Evolutionary conservation across 2,113 vertebrate genomes (phyloP).

Genomic region (Sceloporus tristichus): DNA sequence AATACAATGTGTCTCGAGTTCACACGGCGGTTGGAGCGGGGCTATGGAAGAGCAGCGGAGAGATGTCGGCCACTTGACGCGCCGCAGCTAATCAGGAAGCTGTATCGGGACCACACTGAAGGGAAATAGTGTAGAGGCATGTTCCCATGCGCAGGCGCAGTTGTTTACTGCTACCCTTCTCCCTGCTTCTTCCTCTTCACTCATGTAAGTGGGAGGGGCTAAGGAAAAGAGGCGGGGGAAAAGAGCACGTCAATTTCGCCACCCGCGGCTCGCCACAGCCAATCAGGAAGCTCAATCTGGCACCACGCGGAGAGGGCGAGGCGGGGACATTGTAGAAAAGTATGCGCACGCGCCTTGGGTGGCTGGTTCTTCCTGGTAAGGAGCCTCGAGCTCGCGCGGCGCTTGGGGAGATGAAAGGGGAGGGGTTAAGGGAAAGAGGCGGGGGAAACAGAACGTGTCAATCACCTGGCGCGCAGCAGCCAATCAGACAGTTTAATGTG

Average conservation of each 20-base stretch:
- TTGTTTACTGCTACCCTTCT: background rate
- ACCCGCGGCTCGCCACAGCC: background rate
- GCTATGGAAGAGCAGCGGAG: constrained; percentile 39
- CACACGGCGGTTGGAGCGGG: constrained; percentile 61
- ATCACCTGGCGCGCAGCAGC: too few relatives aligned
- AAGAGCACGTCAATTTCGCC: background rate
- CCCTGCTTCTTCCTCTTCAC: background rate
- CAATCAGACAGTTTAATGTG: too few relatives aligned
- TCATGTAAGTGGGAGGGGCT: background rate
- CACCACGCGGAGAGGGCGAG: too few relatives aligned
- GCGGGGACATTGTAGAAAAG: accelerated
- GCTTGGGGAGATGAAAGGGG: background rate
- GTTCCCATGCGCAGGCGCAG: background rate
- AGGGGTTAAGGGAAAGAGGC: background rate
- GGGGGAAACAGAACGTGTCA: too few relatives aligned
- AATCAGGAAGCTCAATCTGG: background rate
- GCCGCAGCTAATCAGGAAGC: background rate
- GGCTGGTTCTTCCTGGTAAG: background rate
- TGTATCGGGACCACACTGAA: too few relatives aligned
- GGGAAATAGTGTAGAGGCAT: too few relatives aligned
- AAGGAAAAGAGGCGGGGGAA: too few relatives aligned
- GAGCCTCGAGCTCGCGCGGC: too few relatives aligned
- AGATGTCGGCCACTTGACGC: too few relatives aligned
- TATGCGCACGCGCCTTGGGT: too few relatives aligned
- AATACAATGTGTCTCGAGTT: too few relatives aligned